Conservation (phyloP, 92 coral and sea anemone species). For the Pocillopora grandis region DNA sequence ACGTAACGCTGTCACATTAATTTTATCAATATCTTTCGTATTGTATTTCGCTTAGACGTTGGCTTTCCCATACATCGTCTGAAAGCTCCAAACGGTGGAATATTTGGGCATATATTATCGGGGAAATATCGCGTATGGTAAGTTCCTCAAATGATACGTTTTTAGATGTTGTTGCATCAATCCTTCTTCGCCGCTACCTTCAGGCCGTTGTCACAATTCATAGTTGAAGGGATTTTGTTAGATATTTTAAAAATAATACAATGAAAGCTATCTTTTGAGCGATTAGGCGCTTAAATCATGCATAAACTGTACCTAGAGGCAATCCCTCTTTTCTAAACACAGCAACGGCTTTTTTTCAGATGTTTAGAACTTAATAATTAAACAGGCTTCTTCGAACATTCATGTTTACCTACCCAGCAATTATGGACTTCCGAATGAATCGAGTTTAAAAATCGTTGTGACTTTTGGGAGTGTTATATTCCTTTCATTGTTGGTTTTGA, state of each 20-base stretch:
- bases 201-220: neutral
- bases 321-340: neutral
- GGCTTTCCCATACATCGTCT: no score
- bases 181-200: neutral
- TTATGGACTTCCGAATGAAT: neutral
- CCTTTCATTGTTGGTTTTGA: no score
- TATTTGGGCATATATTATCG: neutral
- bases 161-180: neutral
- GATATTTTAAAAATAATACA: no score
- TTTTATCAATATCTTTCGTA: neutral
- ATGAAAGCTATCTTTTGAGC: neutral
- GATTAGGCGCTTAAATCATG: neutral
- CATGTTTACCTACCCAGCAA: neutral
- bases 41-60: neutral
- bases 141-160: neutral
- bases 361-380: slow-evolving; percentile 7
- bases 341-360: neutral
- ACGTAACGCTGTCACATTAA: slow-evolving; percentile 16
- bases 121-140: neutral
- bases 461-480: no score
- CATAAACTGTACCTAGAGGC: neutral
- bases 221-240: neutral
- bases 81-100: neutral
- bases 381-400: neutral
- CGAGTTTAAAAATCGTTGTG: no score